A percentile compares a stretch with the other conserved stretches of the same genome.
These are phyloP conservation scores for Larimichthys crocea DNA, from an alignment of 2,113 vertebrate genomes.

Conservation along the genomic window DNA sequence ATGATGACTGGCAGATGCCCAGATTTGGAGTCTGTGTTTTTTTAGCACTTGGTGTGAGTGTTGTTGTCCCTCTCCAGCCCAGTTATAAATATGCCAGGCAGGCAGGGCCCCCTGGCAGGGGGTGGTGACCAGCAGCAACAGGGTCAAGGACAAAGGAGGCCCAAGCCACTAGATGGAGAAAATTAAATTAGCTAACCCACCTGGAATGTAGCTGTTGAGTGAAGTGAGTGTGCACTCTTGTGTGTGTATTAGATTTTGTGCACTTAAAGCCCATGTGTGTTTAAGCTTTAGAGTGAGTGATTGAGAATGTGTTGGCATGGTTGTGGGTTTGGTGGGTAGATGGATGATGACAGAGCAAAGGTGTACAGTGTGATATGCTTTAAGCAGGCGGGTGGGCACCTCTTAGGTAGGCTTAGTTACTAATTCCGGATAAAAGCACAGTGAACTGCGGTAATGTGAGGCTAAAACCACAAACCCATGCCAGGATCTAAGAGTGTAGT, in stretches of 20 bases:
- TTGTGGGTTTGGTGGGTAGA: conserved; percentile 57
- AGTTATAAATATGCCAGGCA: conserved; percentile 71
- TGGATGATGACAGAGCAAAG: conserved; percentile 72
- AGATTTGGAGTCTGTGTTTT: conserved; percentile 47
- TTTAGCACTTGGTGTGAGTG: conserved; percentile 48
- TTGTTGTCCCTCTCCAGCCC: conserved; percentile 31
- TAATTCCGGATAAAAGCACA: conserved; percentile 76
- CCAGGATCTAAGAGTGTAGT: conserved; percentile 39
- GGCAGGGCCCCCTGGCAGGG: conserved; percentile 43
- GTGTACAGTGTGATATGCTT: conserved; percentile 61
- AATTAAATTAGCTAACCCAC: conserved; percentile 77
- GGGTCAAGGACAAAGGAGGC: conserved; percentile 75
- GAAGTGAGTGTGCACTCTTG: conserved; percentile 45
- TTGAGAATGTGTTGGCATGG: conserved; percentile 32
- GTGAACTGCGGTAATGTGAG: conserved; percentile 67
- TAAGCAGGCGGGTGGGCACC: conserved; percentile 52
- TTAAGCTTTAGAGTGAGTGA: conserved; percentile 42
- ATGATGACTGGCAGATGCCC: conserved; percentile 32
- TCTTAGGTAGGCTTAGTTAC: conserved; percentile 61
- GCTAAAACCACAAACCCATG: conserved; percentile 66
- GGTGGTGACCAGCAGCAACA: conserved; percentile 50
- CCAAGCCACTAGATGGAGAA: conserved; percentile 62
- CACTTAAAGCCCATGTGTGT: conserved; percentile 35
- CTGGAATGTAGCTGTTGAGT: conserved; percentile 75
- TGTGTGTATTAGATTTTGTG: conserved; percentile 17